Conservation (phyloP, 2,888 invertebrate species). For the Thecophora atra region DNA sequence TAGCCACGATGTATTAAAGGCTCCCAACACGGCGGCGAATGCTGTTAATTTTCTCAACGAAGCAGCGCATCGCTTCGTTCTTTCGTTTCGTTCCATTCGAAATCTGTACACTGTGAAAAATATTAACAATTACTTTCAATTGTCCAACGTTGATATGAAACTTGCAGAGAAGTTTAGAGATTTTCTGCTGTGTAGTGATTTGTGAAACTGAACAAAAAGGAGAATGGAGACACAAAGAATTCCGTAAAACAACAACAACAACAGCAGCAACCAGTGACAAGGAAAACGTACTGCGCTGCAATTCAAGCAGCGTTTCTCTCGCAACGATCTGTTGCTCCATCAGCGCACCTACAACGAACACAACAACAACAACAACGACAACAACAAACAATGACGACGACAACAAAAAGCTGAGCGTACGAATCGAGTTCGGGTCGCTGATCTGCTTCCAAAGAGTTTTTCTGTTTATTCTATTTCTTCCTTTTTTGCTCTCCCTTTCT, state of each 20-base stretch:
- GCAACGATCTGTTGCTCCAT: conserved; percentile 21
- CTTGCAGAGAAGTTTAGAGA: not conserved
- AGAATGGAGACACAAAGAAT: not conserved
- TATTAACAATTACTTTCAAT: no score
- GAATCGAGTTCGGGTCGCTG: conserved; percentile 35
- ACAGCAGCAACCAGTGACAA: not conserved
- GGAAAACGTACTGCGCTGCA: not conserved
- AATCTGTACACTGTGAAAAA: no score
- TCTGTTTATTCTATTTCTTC: not conserved
- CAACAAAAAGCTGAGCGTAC: conserved; percentile 14
- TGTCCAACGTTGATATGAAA: no score
- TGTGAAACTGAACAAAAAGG: not conserved
- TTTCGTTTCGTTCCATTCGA: no score
- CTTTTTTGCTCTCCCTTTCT: not conserved
- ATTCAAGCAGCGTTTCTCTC: not conserved
- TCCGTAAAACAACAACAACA: not conserved
- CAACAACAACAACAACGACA: conserved; percentile 5
- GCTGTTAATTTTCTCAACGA: no score
- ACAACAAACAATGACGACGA: conserved; percentile 9
- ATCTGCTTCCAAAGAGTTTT: conserved; percentile 23
- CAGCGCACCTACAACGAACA: conserved; percentile 23
- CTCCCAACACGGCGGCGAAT: no score
- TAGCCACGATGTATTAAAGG: no score
- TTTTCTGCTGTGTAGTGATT: conserved; percentile 1
- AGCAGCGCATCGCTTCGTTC: no score